phyloP scores from a whole-genome alignment of 2,113 vertebrate species.

The Illadopsis cleaveri region DNA sequence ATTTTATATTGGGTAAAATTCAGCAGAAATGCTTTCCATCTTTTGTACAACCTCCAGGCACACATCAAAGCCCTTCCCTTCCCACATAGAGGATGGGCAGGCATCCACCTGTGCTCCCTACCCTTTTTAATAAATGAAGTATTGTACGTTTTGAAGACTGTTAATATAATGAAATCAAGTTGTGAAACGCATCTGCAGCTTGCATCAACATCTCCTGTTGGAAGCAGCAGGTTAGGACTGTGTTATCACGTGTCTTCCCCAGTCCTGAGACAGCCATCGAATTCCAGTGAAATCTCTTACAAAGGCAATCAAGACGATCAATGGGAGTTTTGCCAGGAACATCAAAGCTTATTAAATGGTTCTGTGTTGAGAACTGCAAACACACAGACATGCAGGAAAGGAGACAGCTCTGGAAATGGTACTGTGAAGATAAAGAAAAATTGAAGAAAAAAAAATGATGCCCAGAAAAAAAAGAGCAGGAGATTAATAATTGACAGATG shows the following conservation, averaged over 20 bases:
- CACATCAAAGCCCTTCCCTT: not conserved
- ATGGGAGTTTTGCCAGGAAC: not conserved
- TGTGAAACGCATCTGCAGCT: not conserved
- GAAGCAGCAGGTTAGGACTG: not conserved
- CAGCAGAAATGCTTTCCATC: not conserved
- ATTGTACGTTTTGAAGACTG: not conserved
- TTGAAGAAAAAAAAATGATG: not conserved
- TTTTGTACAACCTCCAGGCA: not conserved
- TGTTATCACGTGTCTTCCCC: not conserved
- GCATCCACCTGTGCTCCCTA: not conserved
- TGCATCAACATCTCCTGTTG: not conserved
- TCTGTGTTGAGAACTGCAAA: not conserved
- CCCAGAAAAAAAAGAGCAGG: not conserved
- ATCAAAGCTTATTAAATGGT: constrained; percentile 6
- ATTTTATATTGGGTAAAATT: not conserved
- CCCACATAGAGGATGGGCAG: not conserved
- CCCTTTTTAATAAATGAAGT: not conserved
- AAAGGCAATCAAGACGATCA: constrained; percentile 3
- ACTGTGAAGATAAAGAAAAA: not conserved
- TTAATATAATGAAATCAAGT: not conserved
- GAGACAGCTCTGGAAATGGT: not conserved
- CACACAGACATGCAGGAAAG: not conserved
- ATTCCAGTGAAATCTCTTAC: constrained; percentile 23
- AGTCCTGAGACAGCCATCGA: constrained; percentile 9
- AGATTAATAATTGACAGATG: not conserved